Evolutionary conservation across 2,113 vertebrate species (phyloP), one percentile per base, ranked within the genome.

Genomic region (Paramormyrops kingsleyae): DNA sequence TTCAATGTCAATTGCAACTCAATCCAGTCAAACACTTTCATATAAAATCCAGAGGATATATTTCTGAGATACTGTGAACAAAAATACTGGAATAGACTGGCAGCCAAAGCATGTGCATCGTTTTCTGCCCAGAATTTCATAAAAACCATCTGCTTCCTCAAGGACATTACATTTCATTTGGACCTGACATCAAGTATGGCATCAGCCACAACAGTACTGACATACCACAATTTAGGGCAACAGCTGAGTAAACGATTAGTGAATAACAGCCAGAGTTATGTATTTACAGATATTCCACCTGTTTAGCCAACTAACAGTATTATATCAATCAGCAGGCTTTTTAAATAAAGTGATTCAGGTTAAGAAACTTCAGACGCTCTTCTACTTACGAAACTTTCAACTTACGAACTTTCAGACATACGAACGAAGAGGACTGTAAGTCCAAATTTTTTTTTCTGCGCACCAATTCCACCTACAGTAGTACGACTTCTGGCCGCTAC

Each of bases 111-210:
- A 80, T 42, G 74, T 42, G 74, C 35, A 42, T 42, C 35, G 0
- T 80, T 80, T 42, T 80, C 74, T 80, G 74, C 17, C 74, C 74
- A 42, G 74, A 80, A 80, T 80, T 80, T 80, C 74, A 80, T 39
- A 35, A 77, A 62, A 42, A 39, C 74, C 74, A 80, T 35, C 31
- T 80, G 35, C 35, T 80, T 42, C 74, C 35, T 42, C 74, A 42
- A 80, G 74, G 74, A 42, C 35, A 19, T 80, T 80, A 19, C 74
- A 42, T 80, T 80, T 39, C 74, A 39, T 35, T 42, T 80, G 74
- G 74, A 80, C 17, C 74, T 80, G 35, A 42, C 31, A 80, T 80
- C 31, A 42, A 80, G 17, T 80, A 21, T 80, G 74, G 17, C 74
- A 80, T 42, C 74, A 42, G 31, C 74, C 13, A 77, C 31, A 39